phyloP scores from a whole-genome alignment of 2,113 vertebrate genomes.

The Pluvianellus socialis region DNA sequence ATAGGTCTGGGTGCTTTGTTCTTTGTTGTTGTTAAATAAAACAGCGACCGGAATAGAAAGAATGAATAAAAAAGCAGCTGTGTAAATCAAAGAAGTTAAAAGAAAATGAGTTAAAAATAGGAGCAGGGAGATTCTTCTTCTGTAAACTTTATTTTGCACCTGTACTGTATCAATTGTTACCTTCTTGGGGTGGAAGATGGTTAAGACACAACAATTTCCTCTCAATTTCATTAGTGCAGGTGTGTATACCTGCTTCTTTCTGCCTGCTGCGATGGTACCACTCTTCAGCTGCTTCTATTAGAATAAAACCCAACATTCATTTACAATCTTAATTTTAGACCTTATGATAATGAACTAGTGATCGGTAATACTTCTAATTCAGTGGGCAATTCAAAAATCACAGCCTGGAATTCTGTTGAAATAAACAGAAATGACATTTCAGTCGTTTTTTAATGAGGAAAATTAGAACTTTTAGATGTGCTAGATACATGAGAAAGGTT shows the following conservation, averaged over 20 bases:
- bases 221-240: neutral
- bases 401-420: neutral
- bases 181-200: neutral
- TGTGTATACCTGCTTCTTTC: neutral
- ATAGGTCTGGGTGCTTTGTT: neutral
- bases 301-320: neutral
- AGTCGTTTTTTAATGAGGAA: neutral
- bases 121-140: neutral
- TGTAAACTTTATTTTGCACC: neutral
- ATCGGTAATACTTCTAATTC: neutral
- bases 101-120: neutral
- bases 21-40: neutral
- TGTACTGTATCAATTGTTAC: neutral
- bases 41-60: neutral
- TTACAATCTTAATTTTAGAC: neutral
- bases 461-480: neutral
- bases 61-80: neutral
- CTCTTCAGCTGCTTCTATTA: neutral
- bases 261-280: neutral
- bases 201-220: neutral
- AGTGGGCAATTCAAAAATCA: neutral
- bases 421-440: neutral
- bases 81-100: neutral
- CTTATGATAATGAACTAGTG: accelerated
- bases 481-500: neutral